Base-by-base conservation (phyloP, 1,140 invertebrate species). In the Tyrophagus putrescentiae region DNA sequence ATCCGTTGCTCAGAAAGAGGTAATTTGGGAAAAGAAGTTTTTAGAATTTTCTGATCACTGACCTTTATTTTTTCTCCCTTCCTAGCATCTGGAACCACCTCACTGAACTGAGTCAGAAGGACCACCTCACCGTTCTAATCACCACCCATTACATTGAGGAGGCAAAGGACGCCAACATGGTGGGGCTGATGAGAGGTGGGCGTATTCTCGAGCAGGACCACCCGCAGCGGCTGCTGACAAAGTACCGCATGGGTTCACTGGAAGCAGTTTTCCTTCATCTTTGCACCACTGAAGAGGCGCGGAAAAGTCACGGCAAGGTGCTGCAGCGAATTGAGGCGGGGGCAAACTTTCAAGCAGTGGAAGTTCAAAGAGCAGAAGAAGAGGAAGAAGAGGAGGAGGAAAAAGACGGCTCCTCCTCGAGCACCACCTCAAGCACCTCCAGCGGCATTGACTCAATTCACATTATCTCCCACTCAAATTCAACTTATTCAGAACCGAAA, bases 231-330 rank as follows among this genome's bases (percentile, higher is more conserved):
- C 76, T 95, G 0, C 76, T 96, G 28, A 76, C 81, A 13, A 82
- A 84, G 74, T 90, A 90, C 71, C 80, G 80, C 64, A 87, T 84
- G 68, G 77, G 82, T 62, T 85, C 83, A 18, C 72, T 96, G 11
- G 91, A 96, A 73, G 87, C 90, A 64, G 88, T 95, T 1, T 97
- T 97, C 73, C 76, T 95, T 9, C 88, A 91, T 72, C 74, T 96
- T 0, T 93, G 89, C 36, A 21, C 21, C 18, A 4, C 39, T 3
- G 13, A 52, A 27, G 31, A 21, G 36, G n/a, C 6, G 25, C 3
- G 16, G n/a, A 52, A 3, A 21, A 52, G 3, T 1, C 2, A 21
- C 11, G 9, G 48, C 1, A 52, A 52, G n/a, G n/a, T n/a, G n/a
- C n/a, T n/a, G n/a, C n/a, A n/a, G n/a, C n/a, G n/a, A n/a, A n/a